Conservation (phyloP, 2,888 invertebrate species). For the Cerastis rubricosa region DNA sequence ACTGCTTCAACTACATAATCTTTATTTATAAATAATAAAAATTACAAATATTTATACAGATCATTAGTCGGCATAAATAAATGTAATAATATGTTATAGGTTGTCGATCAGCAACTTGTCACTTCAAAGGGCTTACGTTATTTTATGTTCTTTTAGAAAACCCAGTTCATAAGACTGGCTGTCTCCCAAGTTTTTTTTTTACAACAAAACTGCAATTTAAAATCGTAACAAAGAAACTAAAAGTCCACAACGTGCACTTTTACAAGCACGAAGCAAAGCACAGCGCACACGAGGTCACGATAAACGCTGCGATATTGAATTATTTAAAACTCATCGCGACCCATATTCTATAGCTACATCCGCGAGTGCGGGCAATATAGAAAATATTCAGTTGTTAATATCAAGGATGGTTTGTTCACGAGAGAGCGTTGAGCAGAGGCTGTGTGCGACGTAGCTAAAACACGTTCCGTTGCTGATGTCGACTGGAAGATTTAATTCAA, state of each 20-base stretch:
- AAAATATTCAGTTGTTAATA: constrained; percentile 64
- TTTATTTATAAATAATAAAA: constrained; percentile 1
- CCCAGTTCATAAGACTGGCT: too few species aligned
- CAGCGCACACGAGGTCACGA: constrained; percentile 67
- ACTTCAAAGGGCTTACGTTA: too few species aligned
- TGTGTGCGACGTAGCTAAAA: constrained; percentile 24
- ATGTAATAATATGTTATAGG: not conserved
- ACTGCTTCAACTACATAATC: not conserved
- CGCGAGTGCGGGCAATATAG: constrained; percentile 68
- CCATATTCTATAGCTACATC: constrained; percentile 80
- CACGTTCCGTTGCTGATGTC: constrained; percentile 39
- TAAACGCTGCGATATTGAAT: constrained; percentile 78
- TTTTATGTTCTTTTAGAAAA: too few species aligned
- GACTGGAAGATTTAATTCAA: constrained; percentile 6
- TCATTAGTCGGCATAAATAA: not conserved
- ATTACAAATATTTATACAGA: not conserved
- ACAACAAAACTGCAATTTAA: not conserved
- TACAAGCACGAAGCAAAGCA: constrained; percentile 58
- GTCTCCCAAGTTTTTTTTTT: not conserved
- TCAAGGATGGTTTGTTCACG: constrained; percentile 64
- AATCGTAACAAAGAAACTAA: not conserved
- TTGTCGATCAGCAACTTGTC: not conserved
- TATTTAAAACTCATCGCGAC: constrained; percentile 80
- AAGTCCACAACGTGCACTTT: constrained; percentile 44
- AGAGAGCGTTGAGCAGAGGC: constrained; percentile 22